phyloP scores from a whole-genome alignment of 2,888 invertebrate species.

The Melanotus villosus region DNA sequence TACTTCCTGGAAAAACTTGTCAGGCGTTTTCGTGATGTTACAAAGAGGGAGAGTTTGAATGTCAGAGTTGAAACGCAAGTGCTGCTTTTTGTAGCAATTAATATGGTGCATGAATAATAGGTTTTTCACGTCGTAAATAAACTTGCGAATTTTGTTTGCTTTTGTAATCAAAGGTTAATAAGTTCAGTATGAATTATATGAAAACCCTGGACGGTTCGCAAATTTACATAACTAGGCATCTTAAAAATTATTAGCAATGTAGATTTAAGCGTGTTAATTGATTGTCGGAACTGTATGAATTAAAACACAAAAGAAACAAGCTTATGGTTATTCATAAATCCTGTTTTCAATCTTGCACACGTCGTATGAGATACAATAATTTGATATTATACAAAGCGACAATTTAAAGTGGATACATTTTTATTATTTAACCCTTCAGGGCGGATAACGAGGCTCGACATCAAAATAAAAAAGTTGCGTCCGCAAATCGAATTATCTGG shows the following conservation, averaged over 20 bases:
- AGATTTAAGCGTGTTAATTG: conserved; percentile 16
- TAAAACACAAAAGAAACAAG: conserved; percentile 9
- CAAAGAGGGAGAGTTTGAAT: conserved; percentile 3
- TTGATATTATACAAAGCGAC: conserved; percentile 5
- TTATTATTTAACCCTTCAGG: background rate
- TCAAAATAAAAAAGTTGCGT: background rate
- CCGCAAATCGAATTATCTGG: background rate
- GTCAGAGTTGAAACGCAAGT: conserved; percentile 10
- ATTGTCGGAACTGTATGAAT: conserved; percentile 1
- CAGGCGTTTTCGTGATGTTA: conserved; percentile 9
- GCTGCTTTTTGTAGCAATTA: conserved; percentile 10
- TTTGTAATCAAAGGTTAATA: background rate
- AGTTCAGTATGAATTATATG: background rate
- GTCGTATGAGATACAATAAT: conserved; percentile 2
- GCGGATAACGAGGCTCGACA: background rate
- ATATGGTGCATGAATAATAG: background rate
- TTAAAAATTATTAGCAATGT: conserved; percentile 17
- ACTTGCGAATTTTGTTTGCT: background rate
- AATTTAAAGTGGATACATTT: conserved; percentile 1
- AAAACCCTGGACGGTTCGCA: background rate
- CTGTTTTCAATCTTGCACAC: background rate
- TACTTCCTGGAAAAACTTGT: conserved; percentile 5
- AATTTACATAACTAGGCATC: background rate
- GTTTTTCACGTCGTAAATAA: background rate
- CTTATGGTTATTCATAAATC: conserved; percentile 25